Evolutionary conservation across 2,113 vertebrate species (phyloP).

Genomic region (Lynx canadensis): DNA sequence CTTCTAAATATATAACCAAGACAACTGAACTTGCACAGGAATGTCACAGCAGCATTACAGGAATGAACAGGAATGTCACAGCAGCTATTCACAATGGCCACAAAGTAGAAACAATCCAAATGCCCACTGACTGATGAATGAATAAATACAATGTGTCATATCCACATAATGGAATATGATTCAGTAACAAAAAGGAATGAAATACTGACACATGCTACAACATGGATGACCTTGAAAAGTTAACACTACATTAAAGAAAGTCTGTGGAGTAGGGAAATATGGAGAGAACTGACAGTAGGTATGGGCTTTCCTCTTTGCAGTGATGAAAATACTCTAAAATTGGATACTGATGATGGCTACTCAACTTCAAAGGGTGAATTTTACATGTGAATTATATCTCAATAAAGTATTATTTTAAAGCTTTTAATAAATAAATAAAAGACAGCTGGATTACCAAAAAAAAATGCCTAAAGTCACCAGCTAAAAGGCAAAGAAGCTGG

Average conservation of each 20-base stretch:
- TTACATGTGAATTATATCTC: not conserved
- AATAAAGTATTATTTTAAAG: not conserved
- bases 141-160: not conserved
- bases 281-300: not conserved
- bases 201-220: not conserved
- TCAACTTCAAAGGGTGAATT: not conserved
- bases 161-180: not conserved
- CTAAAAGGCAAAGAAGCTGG: not conserved
- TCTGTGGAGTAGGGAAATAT: not conserved
- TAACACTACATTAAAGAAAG: not conserved
- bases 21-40: not conserved
- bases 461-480: not conserved
- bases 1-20: not conserved
- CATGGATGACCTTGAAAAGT: not conserved
- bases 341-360: not conserved
- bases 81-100: not conserved
- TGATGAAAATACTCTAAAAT: not conserved
- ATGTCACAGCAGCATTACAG: not conserved
- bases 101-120: not conserved
- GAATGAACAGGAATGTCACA: not conserved
- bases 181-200: not conserved
- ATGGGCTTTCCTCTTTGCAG: not conserved
- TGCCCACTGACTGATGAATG: not conserved
- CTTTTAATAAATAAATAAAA: conserved; percentile 29
- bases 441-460: not conserved